Conservation (phyloP, 2,113 vertebrate genomes). For the Gopherus flavomarginatus region DNA sequence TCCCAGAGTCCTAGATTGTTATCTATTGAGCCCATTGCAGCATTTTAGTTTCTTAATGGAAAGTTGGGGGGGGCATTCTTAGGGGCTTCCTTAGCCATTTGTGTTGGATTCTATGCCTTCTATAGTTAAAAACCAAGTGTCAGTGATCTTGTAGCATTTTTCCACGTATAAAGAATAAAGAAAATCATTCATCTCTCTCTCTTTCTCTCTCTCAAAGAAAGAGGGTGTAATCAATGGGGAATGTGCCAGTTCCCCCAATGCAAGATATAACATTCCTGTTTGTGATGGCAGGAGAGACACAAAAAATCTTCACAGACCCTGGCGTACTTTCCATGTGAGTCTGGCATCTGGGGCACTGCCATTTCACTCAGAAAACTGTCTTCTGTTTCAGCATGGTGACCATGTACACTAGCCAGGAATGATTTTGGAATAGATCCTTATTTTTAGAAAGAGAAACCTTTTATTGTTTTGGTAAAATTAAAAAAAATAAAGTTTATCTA, state of each 20-base stretch:
- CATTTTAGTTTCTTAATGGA: background rate
- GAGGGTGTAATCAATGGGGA: conserved; percentile 31
- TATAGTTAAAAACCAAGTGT: background rate
- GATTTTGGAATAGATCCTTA: conserved; percentile 41
- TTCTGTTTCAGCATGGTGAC: conserved; percentile 60
- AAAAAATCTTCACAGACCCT: conserved; percentile 50
- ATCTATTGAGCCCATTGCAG: background rate
- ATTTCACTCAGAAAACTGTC: conserved; percentile 70
- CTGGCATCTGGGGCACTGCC: conserved; percentile 39
- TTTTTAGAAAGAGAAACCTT: conserved; percentile 62
- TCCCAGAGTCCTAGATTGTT: background rate
- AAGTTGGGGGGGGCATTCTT: background rate
- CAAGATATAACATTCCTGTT: conserved; percentile 50
- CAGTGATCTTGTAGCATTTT: background rate
- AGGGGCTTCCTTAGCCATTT: background rate
- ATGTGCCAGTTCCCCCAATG: background rate
- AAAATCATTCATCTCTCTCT: conserved; percentile 34
- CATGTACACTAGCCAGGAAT: conserved; percentile 23
- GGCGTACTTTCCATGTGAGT: conserved; percentile 40
- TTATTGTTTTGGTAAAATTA: conserved; percentile 76
- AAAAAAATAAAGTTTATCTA: conserved; percentile 80
- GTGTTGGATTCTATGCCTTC: background rate
- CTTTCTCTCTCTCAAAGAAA: background rate
- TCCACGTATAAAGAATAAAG: conserved; percentile 35
- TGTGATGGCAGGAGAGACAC: conserved; percentile 45